Conservation (phyloP, 1,140 invertebrate genomes). For the Tetragnatha versicolor region DNA sequence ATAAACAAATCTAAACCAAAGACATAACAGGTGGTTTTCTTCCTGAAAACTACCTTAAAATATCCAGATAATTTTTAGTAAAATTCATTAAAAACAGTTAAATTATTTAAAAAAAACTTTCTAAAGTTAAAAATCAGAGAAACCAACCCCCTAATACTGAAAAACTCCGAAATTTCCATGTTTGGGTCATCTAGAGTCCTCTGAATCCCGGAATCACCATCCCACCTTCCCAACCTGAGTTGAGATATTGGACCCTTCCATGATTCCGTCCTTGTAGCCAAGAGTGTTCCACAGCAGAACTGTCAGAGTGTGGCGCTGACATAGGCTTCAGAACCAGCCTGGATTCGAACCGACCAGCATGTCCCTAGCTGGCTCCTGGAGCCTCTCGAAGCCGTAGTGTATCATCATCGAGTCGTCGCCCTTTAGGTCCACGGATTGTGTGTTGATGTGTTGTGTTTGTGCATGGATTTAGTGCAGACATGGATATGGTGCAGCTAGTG, state of each 20-base stretch:
- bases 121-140: too few species aligned
- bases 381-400: neutral
- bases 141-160: too few species aligned
- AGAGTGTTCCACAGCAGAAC: conserved; percentile 21
- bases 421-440: neutral
- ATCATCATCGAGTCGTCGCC: neutral
- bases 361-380: neutral
- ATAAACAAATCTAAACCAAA: too few species aligned
- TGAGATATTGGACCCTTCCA: conserved; percentile 20
- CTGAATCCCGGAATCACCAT: too few species aligned
- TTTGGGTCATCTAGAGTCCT: too few species aligned
- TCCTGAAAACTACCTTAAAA: too few species aligned
- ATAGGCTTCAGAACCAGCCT: conserved; percentile 41
- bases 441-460: neutral
- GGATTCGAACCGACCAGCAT: conserved; percentile 24
- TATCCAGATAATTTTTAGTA: too few species aligned
- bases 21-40: too few species aligned
- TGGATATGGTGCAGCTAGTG: neutral
- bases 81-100: too few species aligned
- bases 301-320: conserved; percentile 50
- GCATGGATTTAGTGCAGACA: neutral
- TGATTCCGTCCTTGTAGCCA: conserved; percentile 44
- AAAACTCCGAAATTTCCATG: too few species aligned
- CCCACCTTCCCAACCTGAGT: conserved; percentile 35
- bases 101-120: too few species aligned